Evolutionary conservation across 2,113 vertebrate genomes (phyloP), one percentile per base, ranked within the genome.

Genomic region (Scortum barcoo): DNA sequence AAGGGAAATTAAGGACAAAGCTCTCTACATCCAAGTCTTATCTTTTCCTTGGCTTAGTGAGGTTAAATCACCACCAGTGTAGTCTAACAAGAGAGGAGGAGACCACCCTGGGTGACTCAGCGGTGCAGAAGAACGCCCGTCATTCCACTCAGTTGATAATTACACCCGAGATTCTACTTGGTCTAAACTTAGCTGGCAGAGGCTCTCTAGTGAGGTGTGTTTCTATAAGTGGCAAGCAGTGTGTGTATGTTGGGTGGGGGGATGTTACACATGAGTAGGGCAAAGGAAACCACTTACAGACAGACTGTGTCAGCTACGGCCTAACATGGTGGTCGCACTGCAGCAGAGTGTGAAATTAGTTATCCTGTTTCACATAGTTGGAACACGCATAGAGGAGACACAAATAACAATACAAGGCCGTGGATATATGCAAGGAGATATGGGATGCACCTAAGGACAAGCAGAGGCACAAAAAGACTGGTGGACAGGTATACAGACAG

Each of bases 131-230:
- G 42, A 81, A 81, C 58, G 58, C 48, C 24, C 17, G 9, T 53
- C 56, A 73, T 81, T 84, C 71, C 66, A 48, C 46, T 46, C 26
- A 13, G 30, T 17, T 56, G 30, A 78, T 73, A 51, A 76, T 83
- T 73, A 83, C 30, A 80, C 63, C 63, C 11, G 63, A 38, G 51
- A 58, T 56, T 73, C 50, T 73, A 56, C 48, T 20, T 7, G 38
- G 22, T 75, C 80, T 83, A 83, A 88, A 78, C 40, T 75, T 85
- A 75, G 72, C 57, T 28, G 2, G 7, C 19, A 44, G 46, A 74
- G 44, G 66, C 53, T 75, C 66, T 66, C 68, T 48, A 58, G 53
- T 72, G 61, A 74, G 71, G 33, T 46, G 16, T 36, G 62, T 62
- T 60, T 78, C 54, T 81, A 79, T 72, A 76, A 51, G 40, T 1